A percentile compares a stretch with the other conserved stretches of the same genome.
Evolutionary conservation across 2,797 vertebrate genomes (phyloP).

Genomic region (Pseudochirops cupreus): DNA sequence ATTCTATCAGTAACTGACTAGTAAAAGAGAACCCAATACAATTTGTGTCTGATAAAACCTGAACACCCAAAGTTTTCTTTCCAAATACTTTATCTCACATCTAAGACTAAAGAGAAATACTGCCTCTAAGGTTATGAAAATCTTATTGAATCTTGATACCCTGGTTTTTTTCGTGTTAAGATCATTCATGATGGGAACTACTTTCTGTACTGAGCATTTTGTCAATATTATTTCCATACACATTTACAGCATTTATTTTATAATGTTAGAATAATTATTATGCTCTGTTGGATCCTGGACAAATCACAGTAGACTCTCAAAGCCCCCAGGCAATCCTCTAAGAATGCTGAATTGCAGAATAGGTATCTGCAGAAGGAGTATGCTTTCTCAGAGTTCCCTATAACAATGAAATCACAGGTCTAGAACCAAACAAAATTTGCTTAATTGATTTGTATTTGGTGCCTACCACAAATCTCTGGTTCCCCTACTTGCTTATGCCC

Average conservation of each 20-base stretch:
- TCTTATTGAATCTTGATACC: background rate
- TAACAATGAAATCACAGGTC: background rate
- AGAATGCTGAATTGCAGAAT: background rate
- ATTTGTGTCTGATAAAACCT: conserved; percentile 31
- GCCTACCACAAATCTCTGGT: background rate
- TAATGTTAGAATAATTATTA: background rate
- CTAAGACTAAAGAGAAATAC: conserved; percentile 32
- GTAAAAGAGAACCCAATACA: conserved; percentile 60
- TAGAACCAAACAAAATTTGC: background rate
- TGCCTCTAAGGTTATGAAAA: conserved; percentile 9
- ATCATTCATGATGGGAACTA: background rate
- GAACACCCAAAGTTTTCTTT: conserved; percentile 30
- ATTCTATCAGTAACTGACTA: conserved; percentile 67
- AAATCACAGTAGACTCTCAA: background rate
- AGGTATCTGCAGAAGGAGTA: background rate
- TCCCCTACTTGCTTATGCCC: background rate
- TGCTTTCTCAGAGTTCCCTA: background rate
- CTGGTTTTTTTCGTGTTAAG: conserved; percentile 23
- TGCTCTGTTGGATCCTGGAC: background rate
- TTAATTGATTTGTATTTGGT: background rate
- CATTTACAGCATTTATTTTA: background rate
- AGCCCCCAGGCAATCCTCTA: background rate
- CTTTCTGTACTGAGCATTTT: background rate
- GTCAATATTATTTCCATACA: background rate
- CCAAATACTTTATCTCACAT: conserved; percentile 55